These are phyloP conservation scores for Drosophila ochracea DNA, from an alignment of 2,888 invertebrate species.

Conservation along the genomic window DNA sequence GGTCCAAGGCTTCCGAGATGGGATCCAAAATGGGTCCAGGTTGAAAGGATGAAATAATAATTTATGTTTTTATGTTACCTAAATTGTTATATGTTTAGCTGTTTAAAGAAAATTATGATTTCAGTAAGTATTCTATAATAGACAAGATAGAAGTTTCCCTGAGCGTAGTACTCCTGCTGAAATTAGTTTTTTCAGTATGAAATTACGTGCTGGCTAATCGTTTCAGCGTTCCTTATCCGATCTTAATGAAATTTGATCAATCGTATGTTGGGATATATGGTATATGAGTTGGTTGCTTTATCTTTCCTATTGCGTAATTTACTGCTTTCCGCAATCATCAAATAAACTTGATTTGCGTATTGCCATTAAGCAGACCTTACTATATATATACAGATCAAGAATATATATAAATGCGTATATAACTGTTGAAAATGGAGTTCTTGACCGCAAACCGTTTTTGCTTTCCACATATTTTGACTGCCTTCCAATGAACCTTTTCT, in stretches of 20 bases:
- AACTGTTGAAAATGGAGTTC: neutral
- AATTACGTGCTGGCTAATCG: neutral
- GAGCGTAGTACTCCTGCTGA: neutral
- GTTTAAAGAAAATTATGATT: neutral
- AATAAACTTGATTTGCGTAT: neutral
- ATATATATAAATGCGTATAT: neutral
- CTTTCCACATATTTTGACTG: neutral
- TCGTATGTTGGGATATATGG: neutral
- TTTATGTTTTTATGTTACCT: neutral
- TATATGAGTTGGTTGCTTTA: neutral
- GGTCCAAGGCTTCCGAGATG: neutral
- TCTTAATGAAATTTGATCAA: neutral
- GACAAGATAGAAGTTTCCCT: neutral
- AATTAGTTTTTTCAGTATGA: neutral
- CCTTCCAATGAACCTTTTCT: neutral
- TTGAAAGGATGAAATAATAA: neutral
- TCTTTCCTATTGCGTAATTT: neutral
- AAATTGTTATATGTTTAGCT: neutral
- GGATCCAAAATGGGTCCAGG: neutral
- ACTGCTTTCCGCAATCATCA: neutral
- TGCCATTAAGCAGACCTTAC: no score
- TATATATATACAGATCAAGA: neutral
- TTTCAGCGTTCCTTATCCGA: neutral
- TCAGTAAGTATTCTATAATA: neutral
- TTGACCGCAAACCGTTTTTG: neutral